Base-by-base conservation (phyloP, 2,113 vertebrate genomes). In the Stomatorhinus ivindoensis region DNA sequence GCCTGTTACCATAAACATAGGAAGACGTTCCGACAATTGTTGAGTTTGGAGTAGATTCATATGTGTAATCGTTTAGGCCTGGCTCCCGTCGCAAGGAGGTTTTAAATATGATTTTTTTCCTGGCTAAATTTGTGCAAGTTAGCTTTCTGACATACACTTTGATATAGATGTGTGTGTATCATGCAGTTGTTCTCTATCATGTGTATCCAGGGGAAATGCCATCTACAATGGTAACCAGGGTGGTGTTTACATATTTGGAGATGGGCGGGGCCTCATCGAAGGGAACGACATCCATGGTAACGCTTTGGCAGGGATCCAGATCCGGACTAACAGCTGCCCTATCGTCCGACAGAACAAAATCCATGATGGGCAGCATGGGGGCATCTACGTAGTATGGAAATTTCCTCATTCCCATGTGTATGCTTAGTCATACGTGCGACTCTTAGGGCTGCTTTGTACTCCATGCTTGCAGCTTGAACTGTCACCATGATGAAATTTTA, bases 191-290 rank as follows among this genome's bases (percentile, higher is more conserved):
- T 35, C 24, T 86, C 31, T 55, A 19, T 83, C 51, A 4, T 89
- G n/a, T 42, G n/a, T 7, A 89, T 90, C 4, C 92, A 99, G 98
- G 96, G 98, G 98, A 15, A 99, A 99, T 94, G 98, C 98, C 94
- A 99, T 99, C 95, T 99, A 98, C 94, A 99, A 99, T 93, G 98
- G 98, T 91, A 99, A 99, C 95, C 98, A 99, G 97, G 98, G 98
- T 91, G 98, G 98, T 44, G 98, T 99, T 94, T 99, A 99, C 93
- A 99, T 99, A 95, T 99, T 99, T 92, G 98, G 98, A 91, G 98
- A 99, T 90, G 98, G 98, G 91, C 96, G 98, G 95, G 98, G 98
- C 94, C 98, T 99, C 95, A 99, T 99, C 80, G 98, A 99, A 96
- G 97, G 98, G 95, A 99, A 99, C 92, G 98, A 99, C 95, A 99